These are phyloP conservation scores for Gryon sp. DNA, from an alignment of 1,140 invertebrate genomes.

Conservation along the genomic window DNA sequence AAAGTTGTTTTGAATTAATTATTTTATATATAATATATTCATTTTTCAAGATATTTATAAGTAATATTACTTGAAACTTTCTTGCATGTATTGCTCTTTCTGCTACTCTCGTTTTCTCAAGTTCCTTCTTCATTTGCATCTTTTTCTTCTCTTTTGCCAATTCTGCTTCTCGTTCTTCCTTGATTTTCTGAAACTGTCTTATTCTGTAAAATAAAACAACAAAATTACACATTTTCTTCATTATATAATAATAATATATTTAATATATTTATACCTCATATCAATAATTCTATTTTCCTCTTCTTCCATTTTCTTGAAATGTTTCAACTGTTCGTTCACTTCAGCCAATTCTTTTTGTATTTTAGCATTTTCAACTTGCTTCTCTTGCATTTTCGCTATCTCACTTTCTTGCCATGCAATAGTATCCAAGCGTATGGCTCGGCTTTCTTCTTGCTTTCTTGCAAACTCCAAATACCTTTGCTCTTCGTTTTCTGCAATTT, in stretches of 20 bases:
- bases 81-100: slow-evolving; percentile 73
- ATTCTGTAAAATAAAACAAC: slow-evolving; percentile 80
- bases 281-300: slow-evolving; percentile 83
- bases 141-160: slow-evolving; percentile 73
- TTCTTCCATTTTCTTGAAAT: slow-evolving; percentile 80
- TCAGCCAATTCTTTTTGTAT: slow-evolving; percentile 80
- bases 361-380: slow-evolving; percentile 73
- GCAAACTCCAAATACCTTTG: slow-evolving; percentile 82
- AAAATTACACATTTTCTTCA: no score
- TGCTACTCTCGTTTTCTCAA: slow-evolving; percentile 76
- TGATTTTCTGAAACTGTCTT: slow-evolving; percentile 81
- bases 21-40: background rate
- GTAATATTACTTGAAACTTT: slow-evolving; percentile 70
- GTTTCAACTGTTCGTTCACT: slow-evolving; percentile 81
- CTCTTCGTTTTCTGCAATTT: slow-evolving; percentile 82
- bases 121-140: slow-evolving; percentile 76
- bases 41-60: background rate
- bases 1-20: background rate
- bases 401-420: slow-evolving; percentile 81
- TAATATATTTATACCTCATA: slow-evolving; percentile 72
- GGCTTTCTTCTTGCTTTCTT: slow-evolving; percentile 83
- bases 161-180: slow-evolving; percentile 81
- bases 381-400: slow-evolving; percentile 73
- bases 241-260: no score
- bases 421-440: slow-evolving; percentile 81